These are phyloP conservation scores for Psettodes erumei DNA, from an alignment of 2,113 vertebrate species.

Conservation along the genomic window DNA sequence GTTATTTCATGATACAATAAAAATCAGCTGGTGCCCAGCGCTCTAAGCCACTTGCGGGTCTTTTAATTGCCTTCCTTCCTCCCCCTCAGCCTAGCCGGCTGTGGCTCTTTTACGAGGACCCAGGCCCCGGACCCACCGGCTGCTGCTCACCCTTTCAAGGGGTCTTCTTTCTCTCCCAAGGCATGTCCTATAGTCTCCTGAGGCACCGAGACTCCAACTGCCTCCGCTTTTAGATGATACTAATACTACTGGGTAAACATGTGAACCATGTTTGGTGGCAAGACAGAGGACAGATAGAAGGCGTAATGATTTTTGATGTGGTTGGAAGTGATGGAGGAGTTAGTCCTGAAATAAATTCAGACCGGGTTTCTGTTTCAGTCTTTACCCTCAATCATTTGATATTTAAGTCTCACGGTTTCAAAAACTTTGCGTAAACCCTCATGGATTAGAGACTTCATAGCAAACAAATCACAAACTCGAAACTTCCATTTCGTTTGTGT, in stretches of 20 bases:
- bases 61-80: conserved; percentile 95
- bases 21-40: conserved; percentile 88
- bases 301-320: neutral
- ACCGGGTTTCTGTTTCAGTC: neutral
- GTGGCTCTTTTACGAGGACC: conserved; percentile 86
- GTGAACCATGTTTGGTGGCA: neutral
- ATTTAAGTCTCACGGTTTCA: conserved; percentile 18
- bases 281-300: conserved; percentile 13
- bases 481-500: conserved; percentile 29
- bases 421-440: conserved; percentile 16
- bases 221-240: conserved; percentile 38
- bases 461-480: conserved; percentile 31
- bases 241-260: neutral
- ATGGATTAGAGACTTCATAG: conserved; percentile 27
- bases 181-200: conserved; percentile 43
- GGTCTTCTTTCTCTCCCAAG: conserved; percentile 63
- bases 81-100: conserved; percentile 72
- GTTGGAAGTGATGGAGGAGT: neutral
- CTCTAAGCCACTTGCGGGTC: conserved; percentile 86
- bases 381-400: conserved; percentile 14
- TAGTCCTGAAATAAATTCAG: neutral
- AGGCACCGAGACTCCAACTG: conserved; percentile 32
- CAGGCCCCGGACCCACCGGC: conserved; percentile 71
- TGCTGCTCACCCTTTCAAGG: conserved; percentile 62
- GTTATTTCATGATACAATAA: conserved; percentile 89